Percentiles rank a stretch among this genome's conserved stretches.
phyloP scores from a whole-genome alignment of 2,113 vertebrate genomes.

The Tringa solitaria region DNA sequence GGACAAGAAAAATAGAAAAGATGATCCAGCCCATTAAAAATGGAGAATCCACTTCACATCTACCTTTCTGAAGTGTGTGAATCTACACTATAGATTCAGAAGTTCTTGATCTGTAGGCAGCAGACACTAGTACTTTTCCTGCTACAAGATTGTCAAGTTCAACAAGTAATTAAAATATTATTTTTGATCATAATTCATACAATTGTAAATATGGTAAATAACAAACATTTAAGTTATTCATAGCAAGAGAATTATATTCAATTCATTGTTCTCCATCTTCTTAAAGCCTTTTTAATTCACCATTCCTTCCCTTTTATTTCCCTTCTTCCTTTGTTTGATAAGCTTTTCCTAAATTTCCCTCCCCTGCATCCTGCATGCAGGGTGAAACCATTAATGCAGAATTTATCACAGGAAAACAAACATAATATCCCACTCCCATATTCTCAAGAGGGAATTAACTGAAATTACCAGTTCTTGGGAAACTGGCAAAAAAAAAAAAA shows the following conservation, averaged over 20 bases:
- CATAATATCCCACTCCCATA: slow-evolving; percentile 6
- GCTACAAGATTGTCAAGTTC: background rate
- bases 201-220: background rate
- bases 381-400: background rate
- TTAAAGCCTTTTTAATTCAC: background rate
- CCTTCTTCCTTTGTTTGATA: background rate
- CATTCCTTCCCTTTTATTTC: background rate
- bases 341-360: background rate
- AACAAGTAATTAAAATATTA: background rate
- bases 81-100: background rate
- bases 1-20: background rate
- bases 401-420: slow-evolving; percentile 43
- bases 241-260: background rate
- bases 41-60: background rate
- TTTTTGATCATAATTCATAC: background rate
- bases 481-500: background rate
- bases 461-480: slow-evolving; percentile 44
- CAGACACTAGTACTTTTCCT: background rate
- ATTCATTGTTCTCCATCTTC: background rate
- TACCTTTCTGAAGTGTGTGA: background rate
- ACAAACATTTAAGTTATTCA: background rate
- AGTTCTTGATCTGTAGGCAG: background rate
- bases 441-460: slow-evolving; percentile 24
- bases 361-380: background rate
- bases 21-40: background rate